Evolutionary conservation across 1,140 invertebrate genomes (phyloP).

Genomic region (Dufourea novaeangliae): DNA sequence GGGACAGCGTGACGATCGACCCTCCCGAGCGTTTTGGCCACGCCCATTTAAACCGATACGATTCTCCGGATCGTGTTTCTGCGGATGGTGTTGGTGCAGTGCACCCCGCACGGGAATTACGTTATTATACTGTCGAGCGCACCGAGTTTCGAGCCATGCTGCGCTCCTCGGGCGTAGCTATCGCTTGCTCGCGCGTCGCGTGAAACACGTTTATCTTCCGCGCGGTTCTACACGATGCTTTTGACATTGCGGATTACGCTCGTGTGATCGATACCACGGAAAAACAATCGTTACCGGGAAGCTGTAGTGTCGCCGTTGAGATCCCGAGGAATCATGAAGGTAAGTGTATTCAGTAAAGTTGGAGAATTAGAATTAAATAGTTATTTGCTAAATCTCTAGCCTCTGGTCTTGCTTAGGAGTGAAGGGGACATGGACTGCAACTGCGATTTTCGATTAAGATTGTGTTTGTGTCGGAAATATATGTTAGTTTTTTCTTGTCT

Average conservation of each 20-base stretch:
- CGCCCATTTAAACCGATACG: constrained; percentile 32
- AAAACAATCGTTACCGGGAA: background rate
- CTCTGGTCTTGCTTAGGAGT: no score
- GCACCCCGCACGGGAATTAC: constrained; percentile 50
- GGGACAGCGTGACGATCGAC: background rate
- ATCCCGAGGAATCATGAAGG: constrained; percentile 45
- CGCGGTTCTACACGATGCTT: constrained; percentile 22
- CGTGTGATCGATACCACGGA: constrained; percentile 21
- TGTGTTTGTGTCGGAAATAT: no score
- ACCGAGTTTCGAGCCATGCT: constrained; percentile 49
- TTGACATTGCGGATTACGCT: constrained; percentile 15
- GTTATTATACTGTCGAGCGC: constrained; percentile 49
- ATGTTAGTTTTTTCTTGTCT: no score
- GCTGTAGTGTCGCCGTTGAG: background rate
- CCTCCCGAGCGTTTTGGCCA: background rate
- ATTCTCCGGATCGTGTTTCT: background rate
- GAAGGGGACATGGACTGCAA: no score
- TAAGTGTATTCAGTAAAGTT: constrained; percentile 25
- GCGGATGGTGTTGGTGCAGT: constrained; percentile 12
- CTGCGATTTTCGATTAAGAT: no score
- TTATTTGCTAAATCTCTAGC: no score
- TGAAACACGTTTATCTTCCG: constrained; percentile 18
- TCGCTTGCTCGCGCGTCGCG: constrained; percentile 50
- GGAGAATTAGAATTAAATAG: no score
- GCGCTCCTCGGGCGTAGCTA: constrained; percentile 58